Conservation (phyloP, 1,140 invertebrate species). For the Brachionus rotundiformis region DNA sequence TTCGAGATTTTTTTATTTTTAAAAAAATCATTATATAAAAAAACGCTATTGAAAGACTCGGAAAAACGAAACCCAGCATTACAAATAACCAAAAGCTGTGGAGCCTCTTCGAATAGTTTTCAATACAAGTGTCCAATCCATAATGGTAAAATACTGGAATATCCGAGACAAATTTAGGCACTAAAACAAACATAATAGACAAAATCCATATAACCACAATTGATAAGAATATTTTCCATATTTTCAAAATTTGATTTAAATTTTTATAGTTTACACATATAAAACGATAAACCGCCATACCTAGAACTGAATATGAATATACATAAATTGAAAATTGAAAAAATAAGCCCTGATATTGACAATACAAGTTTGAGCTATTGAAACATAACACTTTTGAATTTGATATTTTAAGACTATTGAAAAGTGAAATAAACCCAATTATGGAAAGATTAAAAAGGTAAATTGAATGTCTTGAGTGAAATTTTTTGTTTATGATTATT, state of each 20-base stretch:
- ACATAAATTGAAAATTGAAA: conserved; percentile 35
- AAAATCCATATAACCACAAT: background rate
- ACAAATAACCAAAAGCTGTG: conserved; percentile 22
- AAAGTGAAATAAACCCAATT: conserved; percentile 23
- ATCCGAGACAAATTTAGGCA: background rate
- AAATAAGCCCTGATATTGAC: conserved; percentile 20
- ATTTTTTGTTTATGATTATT: background rate
- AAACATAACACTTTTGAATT: conserved; percentile 15
- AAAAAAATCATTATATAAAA: background rate
- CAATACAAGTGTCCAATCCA: background rate
- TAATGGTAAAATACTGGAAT: conserved; percentile 28
- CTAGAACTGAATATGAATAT: conserved; percentile 32
- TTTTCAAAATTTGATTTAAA: conserved; percentile 25
- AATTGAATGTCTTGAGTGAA: conserved; percentile 28
- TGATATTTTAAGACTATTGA: background rate
- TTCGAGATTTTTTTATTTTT: background rate
- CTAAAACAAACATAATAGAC: background rate
- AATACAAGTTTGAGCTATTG: conserved; percentile 4
- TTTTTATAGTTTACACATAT: conserved; percentile 19
- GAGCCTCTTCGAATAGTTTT: background rate
- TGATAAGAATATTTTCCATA: conserved; percentile 17
- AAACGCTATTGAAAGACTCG: background rate
- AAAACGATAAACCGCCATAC: conserved; percentile 32
- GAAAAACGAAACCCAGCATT: background rate
- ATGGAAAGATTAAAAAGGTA: conserved; percentile 37